phyloP scores from a whole-genome alignment of 2,797 vertebrate species.

The Arremon brunneinucha region DNA sequence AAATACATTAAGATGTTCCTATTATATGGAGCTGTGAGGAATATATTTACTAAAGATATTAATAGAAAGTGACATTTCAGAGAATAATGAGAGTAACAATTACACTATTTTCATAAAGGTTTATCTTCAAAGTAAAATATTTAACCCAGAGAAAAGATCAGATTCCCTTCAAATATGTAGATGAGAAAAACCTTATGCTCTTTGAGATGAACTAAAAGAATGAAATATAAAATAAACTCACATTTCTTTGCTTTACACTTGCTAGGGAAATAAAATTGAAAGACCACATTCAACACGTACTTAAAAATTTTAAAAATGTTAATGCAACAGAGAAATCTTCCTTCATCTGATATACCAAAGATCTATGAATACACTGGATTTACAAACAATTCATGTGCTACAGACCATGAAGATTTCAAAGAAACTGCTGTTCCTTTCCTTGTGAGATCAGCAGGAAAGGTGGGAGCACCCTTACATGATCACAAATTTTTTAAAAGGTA shows the following conservation, averaged over 20 bases:
- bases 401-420: not conserved
- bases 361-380: not conserved
- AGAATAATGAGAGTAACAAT: not conserved
- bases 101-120: not conserved
- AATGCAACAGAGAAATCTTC: not conserved
- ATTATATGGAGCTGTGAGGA: not conserved
- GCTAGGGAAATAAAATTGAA: not conserved
- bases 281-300: not conserved
- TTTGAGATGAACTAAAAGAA: not conserved
- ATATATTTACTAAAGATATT: not conserved
- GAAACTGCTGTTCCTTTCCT: not conserved
- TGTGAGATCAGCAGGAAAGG: not conserved
- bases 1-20: not conserved
- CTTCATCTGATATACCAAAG: not conserved
- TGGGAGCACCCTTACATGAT: not conserved
- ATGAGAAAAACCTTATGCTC: not conserved
- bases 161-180: not conserved
- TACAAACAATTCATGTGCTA: not conserved
- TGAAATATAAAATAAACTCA: not conserved
- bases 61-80: not conserved
- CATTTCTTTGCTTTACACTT: not conserved
- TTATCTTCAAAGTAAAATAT: not conserved
- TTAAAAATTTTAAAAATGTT: accelerated
- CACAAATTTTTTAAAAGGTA: not conserved
- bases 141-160: not conserved